These are phyloP conservation scores for Himantopus leucocephalus DNA, from an alignment of 2,113 vertebrate genomes.

Conservation along the genomic window DNA sequence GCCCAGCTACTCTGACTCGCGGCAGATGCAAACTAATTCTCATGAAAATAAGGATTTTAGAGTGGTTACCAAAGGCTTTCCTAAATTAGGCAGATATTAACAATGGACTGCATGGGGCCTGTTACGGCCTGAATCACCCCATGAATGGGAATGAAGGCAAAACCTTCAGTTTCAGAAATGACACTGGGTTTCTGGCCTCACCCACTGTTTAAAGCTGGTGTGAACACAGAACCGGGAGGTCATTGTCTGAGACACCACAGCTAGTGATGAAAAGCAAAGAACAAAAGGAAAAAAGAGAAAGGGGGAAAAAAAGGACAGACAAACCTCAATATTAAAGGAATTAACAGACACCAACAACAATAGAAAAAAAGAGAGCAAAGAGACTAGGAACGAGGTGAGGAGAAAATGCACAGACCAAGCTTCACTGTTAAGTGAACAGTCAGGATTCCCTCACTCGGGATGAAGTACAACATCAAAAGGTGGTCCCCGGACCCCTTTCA, in stretches of 20 bases:
- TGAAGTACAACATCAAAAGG: neutral
- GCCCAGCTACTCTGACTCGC: constrained; percentile 15
- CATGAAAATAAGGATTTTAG: constrained; percentile 54
- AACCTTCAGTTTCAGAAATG: neutral
- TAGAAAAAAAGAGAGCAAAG: neutral
- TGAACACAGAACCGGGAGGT: constrained; percentile 32
- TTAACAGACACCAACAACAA: neutral
- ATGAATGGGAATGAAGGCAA: constrained; percentile 20
- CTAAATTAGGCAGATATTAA: constrained; percentile 55
- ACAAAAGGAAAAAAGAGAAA: neutral
- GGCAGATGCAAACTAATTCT: constrained; percentile 52
- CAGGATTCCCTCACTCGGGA: neutral
- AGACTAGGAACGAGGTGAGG: neutral
- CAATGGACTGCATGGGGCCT: constrained; percentile 23
- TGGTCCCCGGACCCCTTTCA: neutral
- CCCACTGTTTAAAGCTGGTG: constrained; percentile 11
- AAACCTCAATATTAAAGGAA: neutral
- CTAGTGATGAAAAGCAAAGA: neutral
- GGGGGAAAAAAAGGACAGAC: neutral
- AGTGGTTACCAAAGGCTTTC: constrained; percentile 42
- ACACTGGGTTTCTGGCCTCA: neutral
- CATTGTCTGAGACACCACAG: constrained; percentile 3
- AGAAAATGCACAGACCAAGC: neutral
- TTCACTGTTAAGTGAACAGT: neutral
- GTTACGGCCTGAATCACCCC: neutral